These are phyloP conservation scores for Synchiropus splendidus DNA, from an alignment of 2,113 vertebrate genomes.

Conservation along the genomic window DNA sequence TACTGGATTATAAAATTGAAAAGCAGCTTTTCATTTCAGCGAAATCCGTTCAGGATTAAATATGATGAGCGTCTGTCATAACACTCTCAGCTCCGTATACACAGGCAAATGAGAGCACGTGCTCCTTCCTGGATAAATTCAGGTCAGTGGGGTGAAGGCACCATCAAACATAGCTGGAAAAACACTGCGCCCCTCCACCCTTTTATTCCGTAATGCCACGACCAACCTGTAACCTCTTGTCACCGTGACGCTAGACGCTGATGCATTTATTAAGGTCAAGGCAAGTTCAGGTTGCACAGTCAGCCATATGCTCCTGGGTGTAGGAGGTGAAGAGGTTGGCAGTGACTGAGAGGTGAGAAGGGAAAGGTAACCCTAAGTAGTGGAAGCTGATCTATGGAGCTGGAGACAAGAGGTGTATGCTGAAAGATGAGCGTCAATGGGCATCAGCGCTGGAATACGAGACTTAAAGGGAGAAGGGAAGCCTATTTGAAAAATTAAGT, in stretches of 20 bases:
- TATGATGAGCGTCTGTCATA: conserved; percentile 61
- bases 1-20: conserved; percentile 64
- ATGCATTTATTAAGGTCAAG: conserved; percentile 44
- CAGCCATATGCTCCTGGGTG: conserved; percentile 40
- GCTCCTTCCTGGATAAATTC: conserved; percentile 21
- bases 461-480: conserved; percentile 13
- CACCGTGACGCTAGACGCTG: conserved; percentile 37
- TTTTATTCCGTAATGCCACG: conserved; percentile 14
- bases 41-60: conserved; percentile 63
- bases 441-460: conserved; percentile 35
- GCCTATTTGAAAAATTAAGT: conserved; percentile 10
- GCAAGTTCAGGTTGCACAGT: conserved; percentile 25
- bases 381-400: conserved; percentile 57
- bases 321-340: conserved; percentile 26
- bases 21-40: conserved; percentile 65
- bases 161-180: conserved; percentile 22
- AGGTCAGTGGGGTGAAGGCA: conserved; percentile 27
- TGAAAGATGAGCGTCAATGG: conserved; percentile 18
- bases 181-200: conserved; percentile 12
- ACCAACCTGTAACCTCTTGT: conserved; percentile 47
- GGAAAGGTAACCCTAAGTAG: conserved; percentile 37
- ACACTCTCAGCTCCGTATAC: conserved; percentile 6
- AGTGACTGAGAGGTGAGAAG: conserved; percentile 46
- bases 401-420: conserved; percentile 15
- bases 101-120: conserved; percentile 17